phyloP scores from a whole-genome alignment of 2,797 vertebrate species.

The Arvicola amphibius region DNA sequence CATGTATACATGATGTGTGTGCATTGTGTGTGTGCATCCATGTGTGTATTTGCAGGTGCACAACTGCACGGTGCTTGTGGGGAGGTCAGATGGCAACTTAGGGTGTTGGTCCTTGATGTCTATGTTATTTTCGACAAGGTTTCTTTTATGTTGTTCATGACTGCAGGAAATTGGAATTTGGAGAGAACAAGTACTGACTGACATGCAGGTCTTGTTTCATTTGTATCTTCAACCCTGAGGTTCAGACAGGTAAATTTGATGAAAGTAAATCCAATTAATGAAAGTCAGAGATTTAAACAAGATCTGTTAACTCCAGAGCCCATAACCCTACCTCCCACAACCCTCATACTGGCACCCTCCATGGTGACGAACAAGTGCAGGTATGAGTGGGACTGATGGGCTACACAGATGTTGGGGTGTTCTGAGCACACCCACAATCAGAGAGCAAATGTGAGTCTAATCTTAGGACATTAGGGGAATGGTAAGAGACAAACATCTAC shows the following conservation, averaged over 20 bases:
- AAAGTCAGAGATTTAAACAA: neutral
- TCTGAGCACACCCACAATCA: neutral
- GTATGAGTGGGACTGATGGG: neutral
- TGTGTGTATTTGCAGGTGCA: neutral
- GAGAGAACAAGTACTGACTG: too few relatives aligned
- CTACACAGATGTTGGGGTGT: accelerated
- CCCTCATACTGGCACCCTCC: too few relatives aligned
- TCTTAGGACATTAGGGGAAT: neutral
- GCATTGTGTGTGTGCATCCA: neutral
- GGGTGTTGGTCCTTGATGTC: neutral
- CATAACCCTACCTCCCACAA: accelerated
- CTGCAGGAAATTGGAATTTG: neutral
- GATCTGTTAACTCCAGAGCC: neutral
- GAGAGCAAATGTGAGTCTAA: neutral
- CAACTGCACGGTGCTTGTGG: too few relatives aligned
- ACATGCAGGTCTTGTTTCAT: neutral
- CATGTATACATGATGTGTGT: neutral
- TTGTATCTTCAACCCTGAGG: neutral
- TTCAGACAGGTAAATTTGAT: neutral
- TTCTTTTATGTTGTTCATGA: neutral
- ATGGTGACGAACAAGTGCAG: neutral
- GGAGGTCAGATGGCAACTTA: neutral
- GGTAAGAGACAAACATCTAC: neutral
- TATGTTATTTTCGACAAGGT: neutral
- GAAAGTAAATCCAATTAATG: conserved; percentile 4